A percentile compares a stretch with the other conserved stretches of the same genome.
These are phyloP conservation scores for Rotaria sp. DNA, from an alignment of 2,888 invertebrate species.

Conservation along the genomic window DNA sequence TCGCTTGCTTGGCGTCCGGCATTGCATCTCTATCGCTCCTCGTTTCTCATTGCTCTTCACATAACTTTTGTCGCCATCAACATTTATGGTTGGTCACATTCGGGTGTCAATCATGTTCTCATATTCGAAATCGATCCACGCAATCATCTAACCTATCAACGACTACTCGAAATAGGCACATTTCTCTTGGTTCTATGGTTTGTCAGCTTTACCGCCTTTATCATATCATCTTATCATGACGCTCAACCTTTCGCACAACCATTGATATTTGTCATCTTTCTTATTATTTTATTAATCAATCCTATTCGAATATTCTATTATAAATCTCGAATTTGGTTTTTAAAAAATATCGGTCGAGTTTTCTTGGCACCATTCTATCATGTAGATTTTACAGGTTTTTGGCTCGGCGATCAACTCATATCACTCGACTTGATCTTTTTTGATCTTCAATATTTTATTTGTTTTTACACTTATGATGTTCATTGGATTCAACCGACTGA, in stretches of 20 bases:
- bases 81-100: slow-evolving; percentile 91
- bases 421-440: slow-evolving; percentile 79
- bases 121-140: slow-evolving; percentile 93
- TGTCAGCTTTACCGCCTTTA: slow-evolving; percentile 74
- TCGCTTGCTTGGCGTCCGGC: slow-evolving; percentile 61
- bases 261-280: slow-evolving; percentile 69
- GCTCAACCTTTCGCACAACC: slow-evolving; percentile 89
- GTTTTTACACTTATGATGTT: slow-evolving; percentile 66
- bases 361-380: slow-evolving; percentile 37
- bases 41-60: slow-evolving; percentile 81
- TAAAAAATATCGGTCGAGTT: slow-evolving; percentile 61
- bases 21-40: slow-evolving; percentile 83
- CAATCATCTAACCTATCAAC: slow-evolving; percentile 77
- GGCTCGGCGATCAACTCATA: slow-evolving; percentile 94
- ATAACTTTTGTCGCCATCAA: slow-evolving; percentile 89
- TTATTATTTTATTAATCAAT: slow-evolving; percentile 74
- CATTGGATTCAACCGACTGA: slow-evolving; percentile 47
- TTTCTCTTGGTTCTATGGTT: slow-evolving; percentile 63
- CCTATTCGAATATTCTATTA: slow-evolving; percentile 83
- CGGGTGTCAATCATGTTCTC: slow-evolving; percentile 91
- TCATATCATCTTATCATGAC: slow-evolving; percentile 72
- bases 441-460: slow-evolving; percentile 85
- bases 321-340: slow-evolving; percentile 79
- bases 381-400: slow-evolving; percentile 72
- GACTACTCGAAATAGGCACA: slow-evolving; percentile 73